Evolutionary conservation across 1,140 invertebrate genomes (phyloP).

Genomic region (Heliothis subflexa): DNA sequence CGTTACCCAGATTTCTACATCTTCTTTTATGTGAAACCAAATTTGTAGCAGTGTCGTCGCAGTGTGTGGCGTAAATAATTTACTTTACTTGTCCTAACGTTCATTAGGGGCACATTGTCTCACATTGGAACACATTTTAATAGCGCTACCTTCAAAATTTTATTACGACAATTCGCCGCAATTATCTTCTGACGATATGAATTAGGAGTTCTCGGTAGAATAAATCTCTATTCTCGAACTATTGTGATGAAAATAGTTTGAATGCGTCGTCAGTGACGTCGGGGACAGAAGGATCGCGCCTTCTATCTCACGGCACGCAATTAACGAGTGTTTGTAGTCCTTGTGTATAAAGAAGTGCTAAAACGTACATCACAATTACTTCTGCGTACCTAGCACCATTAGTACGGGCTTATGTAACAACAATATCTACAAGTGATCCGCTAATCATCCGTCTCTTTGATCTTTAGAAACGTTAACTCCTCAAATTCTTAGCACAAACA

Average conservation of each 20-base stretch:
- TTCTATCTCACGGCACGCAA: neutral
- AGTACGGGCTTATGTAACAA: constrained; percentile 74
- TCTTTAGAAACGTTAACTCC: constrained; percentile 77
- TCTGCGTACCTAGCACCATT: constrained; percentile 65
- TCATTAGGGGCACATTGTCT: constrained; percentile 80
- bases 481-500: constrained; percentile 81
- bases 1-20: constrained; percentile 75
- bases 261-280: constrained; percentile 27
- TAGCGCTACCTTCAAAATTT: constrained; percentile 73
- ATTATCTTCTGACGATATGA: constrained; percentile 62
- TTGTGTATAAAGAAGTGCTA: constrained; percentile 68
- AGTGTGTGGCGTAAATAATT: constrained; percentile 82
- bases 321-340: constrained; percentile 51
- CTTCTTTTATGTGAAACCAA: constrained; percentile 69
- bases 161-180: constrained; percentile 70
- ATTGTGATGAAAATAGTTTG: constrained; percentile 31
- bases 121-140: constrained; percentile 71
- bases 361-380: constrained; percentile 74
- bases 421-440: constrained; percentile 73
- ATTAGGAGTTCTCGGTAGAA: constrained; percentile 53
- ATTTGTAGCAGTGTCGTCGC: constrained; percentile 66
- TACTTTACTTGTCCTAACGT: constrained; percentile 68
- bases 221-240: constrained; percentile 36
- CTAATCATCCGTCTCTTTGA: constrained; percentile 77
- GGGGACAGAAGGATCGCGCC: neutral